Evolutionary conservation across 2,888 invertebrate species (phyloP).

Genomic region (Cataglyphis livida): DNA sequence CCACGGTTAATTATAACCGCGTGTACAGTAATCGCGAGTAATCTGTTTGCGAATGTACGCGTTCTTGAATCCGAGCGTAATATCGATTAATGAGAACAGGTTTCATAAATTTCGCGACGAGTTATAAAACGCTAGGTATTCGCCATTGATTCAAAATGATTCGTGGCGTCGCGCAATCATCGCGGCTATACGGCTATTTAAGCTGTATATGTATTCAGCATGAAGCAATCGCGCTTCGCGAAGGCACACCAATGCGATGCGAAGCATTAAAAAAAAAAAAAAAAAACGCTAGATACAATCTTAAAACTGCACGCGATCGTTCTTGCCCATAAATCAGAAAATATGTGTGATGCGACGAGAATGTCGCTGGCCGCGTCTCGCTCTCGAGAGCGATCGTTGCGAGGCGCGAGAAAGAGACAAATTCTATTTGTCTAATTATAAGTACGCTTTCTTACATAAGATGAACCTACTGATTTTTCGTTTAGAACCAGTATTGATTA

Average conservation of each 20-base stretch:
- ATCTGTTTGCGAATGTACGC: slow-evolving; percentile 18
- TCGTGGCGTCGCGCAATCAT: slow-evolving; percentile 57
- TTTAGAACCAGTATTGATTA: slow-evolving; percentile 46
- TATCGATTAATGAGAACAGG: slow-evolving; percentile 72
- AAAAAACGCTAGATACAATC: slow-evolving; percentile 63
- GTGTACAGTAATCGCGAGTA: slow-evolving; percentile 12
- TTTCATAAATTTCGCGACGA: slow-evolving; percentile 71
- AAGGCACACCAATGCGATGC: slow-evolving; percentile 56
- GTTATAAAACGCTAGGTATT: slow-evolving; percentile 58
- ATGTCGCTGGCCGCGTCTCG: slow-evolving; percentile 36
- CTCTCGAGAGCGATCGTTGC: slow-evolving; percentile 14
- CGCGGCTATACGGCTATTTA: slow-evolving; percentile 8
- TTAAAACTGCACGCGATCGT: slow-evolving; percentile 61
- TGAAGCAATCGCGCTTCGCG: slow-evolving; percentile 47
- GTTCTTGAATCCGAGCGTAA: slow-evolving; percentile 54
- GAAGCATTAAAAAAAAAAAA: slow-evolving; percentile 51
- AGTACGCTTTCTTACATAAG: slow-evolving; percentile 28
- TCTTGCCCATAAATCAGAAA: slow-evolving; percentile 76
- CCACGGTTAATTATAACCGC: slow-evolving; percentile 33
- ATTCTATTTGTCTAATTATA: slow-evolving; percentile 69
- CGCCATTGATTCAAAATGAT: slow-evolving; percentile 69
- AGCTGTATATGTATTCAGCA: neutral
- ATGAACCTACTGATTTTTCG: neutral
- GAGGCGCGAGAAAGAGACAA: slow-evolving; percentile 29
- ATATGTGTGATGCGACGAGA: slow-evolving; percentile 57